Evolutionary conservation across 2,113 vertebrate genomes (phyloP).

Genomic region (Apodemus sylvaticus): DNA sequence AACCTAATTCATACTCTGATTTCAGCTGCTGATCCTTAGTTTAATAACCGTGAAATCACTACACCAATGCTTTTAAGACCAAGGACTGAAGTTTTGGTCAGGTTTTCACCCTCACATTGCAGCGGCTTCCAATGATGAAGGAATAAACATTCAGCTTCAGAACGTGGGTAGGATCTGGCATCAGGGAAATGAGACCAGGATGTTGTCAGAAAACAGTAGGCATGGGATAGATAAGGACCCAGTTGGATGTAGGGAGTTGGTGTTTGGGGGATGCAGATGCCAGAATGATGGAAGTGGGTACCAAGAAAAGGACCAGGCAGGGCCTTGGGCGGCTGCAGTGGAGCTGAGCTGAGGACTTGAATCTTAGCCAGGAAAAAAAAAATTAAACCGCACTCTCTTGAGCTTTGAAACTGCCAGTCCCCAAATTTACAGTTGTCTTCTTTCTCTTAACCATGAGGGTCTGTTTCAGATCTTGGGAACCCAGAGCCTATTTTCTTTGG

Average conservation of each 20-base stretch:
- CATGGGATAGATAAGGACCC: constrained; percentile 9
- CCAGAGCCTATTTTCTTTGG: constrained; percentile 12
- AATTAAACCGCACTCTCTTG: constrained; percentile 37
- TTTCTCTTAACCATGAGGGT: constrained; percentile 62
- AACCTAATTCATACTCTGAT: neutral
- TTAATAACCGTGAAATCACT: constrained; percentile 58
- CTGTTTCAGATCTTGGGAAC: constrained; percentile 64
- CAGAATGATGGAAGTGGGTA: neutral
- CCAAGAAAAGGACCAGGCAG: constrained; percentile 9
- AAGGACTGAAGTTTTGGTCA: neutral
- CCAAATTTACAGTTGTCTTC: constrained; percentile 61
- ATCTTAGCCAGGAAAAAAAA: constrained; percentile 60
- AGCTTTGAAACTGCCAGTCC: constrained; percentile 69
- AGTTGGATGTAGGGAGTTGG: neutral
- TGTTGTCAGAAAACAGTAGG: neutral
- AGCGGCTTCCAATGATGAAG: neutral
- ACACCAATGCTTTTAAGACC: neutral
- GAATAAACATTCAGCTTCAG: neutral
- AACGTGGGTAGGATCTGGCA: neutral
- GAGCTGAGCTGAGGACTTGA: constrained; percentile 58
- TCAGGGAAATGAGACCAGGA: neutral
- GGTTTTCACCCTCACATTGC: neutral
- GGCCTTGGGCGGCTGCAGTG: neutral
- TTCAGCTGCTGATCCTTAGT: neutral
- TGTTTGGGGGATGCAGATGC: neutral